A percentile compares a stretch with the other conserved stretches of the same genome.
Conservation (phyloP, 2,888 invertebrate genomes). For the Nipponacmea schrenckii region DNA sequence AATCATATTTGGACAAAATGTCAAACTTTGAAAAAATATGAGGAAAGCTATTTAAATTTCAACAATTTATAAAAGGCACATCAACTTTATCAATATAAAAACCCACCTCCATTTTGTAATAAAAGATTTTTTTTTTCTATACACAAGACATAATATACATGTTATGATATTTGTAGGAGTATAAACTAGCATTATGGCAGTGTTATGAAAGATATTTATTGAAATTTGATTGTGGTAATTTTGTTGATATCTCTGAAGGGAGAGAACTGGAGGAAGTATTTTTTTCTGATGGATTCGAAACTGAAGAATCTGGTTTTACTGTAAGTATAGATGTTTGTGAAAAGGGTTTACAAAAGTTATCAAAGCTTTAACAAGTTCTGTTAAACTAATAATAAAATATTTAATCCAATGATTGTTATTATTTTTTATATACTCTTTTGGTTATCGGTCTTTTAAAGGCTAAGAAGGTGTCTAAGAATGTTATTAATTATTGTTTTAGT, state of each 20-base stretch:
- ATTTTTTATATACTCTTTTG: not conserved
- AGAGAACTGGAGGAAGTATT: constrained; percentile 58
- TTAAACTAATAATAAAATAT: too few relatives aligned
- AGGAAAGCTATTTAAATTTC: not conserved
- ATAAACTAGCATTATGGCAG: constrained; percentile 64
- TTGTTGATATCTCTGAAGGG: constrained; percentile 59
- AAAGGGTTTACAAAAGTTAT: too few relatives aligned
- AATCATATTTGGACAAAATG: not conserved
- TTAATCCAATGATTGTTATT: too few relatives aligned
- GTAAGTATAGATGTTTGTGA: constrained; percentile 42
- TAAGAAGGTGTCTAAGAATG: too few relatives aligned
- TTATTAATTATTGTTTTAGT: constrained; percentile 47
- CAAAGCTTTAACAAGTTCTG: too few relatives aligned
- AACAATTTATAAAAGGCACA: too few relatives aligned
- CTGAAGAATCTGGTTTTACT: constrained; percentile 60
- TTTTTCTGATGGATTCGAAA: constrained; percentile 63
- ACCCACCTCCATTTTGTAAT: not conserved
- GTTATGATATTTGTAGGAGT: constrained; percentile 49
- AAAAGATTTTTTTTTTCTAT: not conserved
- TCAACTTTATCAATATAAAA: not conserved
- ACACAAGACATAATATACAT: too few relatives aligned
- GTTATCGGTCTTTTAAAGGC: too few relatives aligned
- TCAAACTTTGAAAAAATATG: not conserved
- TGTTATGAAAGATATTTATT: constrained; percentile 66
- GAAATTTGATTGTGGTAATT: constrained; percentile 58